Percentiles rank a stretch among this genome's conserved stretches.
phyloP scores from a whole-genome alignment of 2,888 invertebrate species.

The Nephrocerus scutellatus region DNA sequence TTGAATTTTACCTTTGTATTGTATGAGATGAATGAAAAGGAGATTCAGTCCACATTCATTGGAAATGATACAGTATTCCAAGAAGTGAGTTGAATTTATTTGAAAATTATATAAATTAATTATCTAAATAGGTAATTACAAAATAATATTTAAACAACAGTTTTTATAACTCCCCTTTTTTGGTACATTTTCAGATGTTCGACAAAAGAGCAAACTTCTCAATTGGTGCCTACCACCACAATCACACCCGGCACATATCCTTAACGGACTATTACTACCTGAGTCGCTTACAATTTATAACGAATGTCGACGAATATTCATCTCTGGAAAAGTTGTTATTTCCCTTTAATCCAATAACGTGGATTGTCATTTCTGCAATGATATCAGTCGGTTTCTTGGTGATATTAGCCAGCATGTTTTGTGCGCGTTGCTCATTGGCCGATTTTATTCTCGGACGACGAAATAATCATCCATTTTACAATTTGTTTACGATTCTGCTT shows the following conservation, averaged over 20 bases:
- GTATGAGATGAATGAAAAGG: constrained; percentile 25
- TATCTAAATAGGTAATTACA: neutral
- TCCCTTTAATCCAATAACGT: constrained; percentile 31
- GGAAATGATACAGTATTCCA: constrained; percentile 27
- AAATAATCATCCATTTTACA: constrained; percentile 23
- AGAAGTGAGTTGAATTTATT: constrained; percentile 23
- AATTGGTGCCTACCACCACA: constrained; percentile 32
- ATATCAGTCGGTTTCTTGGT: constrained; percentile 22
- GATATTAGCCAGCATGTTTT: constrained; percentile 12
- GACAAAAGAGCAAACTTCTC: constrained; percentile 27
- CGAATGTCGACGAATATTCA: constrained; percentile 30
- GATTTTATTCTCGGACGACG: constrained; percentile 14
- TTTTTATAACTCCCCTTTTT: neutral
- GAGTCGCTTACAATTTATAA: constrained; percentile 32
- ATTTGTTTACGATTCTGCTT: constrained; percentile 28
- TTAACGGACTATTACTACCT: constrained; percentile 32
- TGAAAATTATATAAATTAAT: neutral
- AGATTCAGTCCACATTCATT: constrained; percentile 27
- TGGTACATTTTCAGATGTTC: constrained; percentile 28
- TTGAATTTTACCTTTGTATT: constrained; percentile 33
- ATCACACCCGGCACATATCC: constrained; percentile 22
- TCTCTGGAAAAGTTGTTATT: constrained; percentile 33
- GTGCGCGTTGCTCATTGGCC: constrained; percentile 3
- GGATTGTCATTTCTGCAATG: constrained; percentile 25
- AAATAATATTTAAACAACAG: neutral